Evolutionary conservation across 2,113 vertebrate species (phyloP).

Genomic region (Prietella phreatophila): DNA sequence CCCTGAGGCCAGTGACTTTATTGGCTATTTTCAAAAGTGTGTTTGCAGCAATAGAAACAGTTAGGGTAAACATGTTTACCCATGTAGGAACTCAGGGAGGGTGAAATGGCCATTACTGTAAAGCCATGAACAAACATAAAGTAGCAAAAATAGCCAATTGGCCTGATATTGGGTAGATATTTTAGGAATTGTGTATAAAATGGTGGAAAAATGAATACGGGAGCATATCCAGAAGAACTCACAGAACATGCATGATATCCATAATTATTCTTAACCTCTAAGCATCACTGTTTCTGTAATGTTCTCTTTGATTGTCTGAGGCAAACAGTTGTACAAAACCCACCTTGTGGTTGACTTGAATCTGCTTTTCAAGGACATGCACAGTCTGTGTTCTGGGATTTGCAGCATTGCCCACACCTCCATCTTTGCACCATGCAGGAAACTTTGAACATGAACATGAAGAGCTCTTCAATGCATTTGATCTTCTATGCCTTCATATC

Average conservation of each 20-base stretch:
- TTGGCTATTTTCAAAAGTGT: slow-evolving; percentile 52
- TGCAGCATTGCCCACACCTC: slow-evolving; percentile 52
- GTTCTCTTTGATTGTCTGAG: background rate
- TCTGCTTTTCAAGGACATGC: slow-evolving; percentile 31
- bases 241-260: background rate
- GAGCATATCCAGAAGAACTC: background rate
- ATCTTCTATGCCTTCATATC: slow-evolving; percentile 71
- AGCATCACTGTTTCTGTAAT: slow-evolving; percentile 1
- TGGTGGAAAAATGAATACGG: background rate
- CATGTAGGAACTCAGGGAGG: slow-evolving; percentile 24
- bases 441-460: slow-evolving; percentile 59
- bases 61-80: slow-evolving; percentile 41
- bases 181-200: background rate
- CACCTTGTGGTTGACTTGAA: slow-evolving; percentile 22
- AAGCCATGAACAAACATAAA: background rate
- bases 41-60: slow-evolving; percentile 51
- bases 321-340: slow-evolving; percentile 17
- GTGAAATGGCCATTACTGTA: slow-evolving; percentile 35
- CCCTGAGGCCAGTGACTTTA: slow-evolving; percentile 51
- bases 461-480: slow-evolving; percentile 63
- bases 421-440: slow-evolving; percentile 50
- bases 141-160: background rate
- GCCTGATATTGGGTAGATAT: background rate
- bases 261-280: background rate
- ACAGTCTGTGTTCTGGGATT: slow-evolving; percentile 27